Evolutionary conservation across 2,113 vertebrate genomes (phyloP), one percentile per base, ranked within the genome.

Genomic region (Phyllostomus hastatus): DNA sequence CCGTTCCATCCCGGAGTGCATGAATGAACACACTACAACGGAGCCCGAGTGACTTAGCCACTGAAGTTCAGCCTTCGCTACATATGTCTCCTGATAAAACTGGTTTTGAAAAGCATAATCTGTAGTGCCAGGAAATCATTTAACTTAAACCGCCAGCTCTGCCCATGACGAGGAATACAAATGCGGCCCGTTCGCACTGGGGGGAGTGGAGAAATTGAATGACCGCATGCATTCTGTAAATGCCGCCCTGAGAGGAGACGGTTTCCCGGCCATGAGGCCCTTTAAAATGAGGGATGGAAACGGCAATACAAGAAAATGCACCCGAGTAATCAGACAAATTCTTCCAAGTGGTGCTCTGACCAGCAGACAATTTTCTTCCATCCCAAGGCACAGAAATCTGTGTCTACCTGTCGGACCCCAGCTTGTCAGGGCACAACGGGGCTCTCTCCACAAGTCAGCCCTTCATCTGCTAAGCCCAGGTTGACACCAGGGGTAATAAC

Each of bases 81-180:
- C 92, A 50, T 92, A 92, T 94, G 94, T 95, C 84, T 95, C 92
- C 80, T 64, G 85, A 96, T 88, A 92, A 92, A 95, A 90, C 52
- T 95, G n/a, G 41, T 90, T 97, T 78, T 61, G 57, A 41, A 95
- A 88, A 92, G 38, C 69, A 33, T 73, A 88, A 87, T 78, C 46
- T 86, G 87, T 64, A 81, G 72, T 90, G 97, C 88, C 95, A 96
- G 94, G 81, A 96, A 95, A 90, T 94, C 96, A 92, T 96, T 94
- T 95, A 95, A 94, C 80, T 96, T 92, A 95, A 93, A 87, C 90
- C 57, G 81, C 64, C 57, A 85, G 67, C n/a, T 35, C 48, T 92
- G 38, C 84, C 95, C 94, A 95, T 88, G 95, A 76, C 20, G 38
- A 78, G 64, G 70, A 59, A 84, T 94, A 82, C 57, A 52, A 92